Evolutionary conservation across 2,888 invertebrate species (phyloP), one percentile per base, ranked within the genome.

Genomic region (Eristalis arbustorum): DNA sequence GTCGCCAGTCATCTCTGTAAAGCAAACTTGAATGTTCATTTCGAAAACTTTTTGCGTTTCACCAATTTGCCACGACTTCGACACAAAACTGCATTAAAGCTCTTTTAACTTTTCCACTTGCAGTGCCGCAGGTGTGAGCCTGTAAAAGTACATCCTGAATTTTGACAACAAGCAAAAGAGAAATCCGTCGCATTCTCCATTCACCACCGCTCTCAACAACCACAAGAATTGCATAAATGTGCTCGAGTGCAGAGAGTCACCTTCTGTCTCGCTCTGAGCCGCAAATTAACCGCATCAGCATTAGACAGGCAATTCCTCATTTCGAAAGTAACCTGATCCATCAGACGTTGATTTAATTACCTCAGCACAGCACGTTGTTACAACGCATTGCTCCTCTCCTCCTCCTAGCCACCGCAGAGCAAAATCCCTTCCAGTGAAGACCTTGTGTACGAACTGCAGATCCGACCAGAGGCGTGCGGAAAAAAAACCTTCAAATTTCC

Each of bases 321-420:
- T 79, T 69, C 61, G 64, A 66, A 11, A 78, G 84, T 75, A 84
- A 84, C 75, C 71, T 40, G 71, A 84, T 80, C 64, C 78, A 42
- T 18, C 59, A 64, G 64, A 34, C 59, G 25, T 66, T 66, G 61
- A 72, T 66, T 23, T 78, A 78, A 78, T 71, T 80, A 75, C 62
- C 62, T 57, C 11, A 56, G 64, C 23, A 23, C 37, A 68, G 57
- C 37, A 69, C 14, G 67, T 31, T 11, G 62, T 40, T 34, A 42
- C 31, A 67, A 49, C 37, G 18, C 34, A 62, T 22, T 23, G 31
- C 23, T 28, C 75, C 57, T 68, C 68, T 76, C 71, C 42, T 62
- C 68, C 25, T 13, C 25, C 11, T 2, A 10, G 13, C 23, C 59
- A 10, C 66, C 66, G 49, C 4, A 34, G 25, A 61, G 31, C 61